Base-by-base conservation (phyloP, 2,113 vertebrate genomes). In the Pavo muticus region DNA sequence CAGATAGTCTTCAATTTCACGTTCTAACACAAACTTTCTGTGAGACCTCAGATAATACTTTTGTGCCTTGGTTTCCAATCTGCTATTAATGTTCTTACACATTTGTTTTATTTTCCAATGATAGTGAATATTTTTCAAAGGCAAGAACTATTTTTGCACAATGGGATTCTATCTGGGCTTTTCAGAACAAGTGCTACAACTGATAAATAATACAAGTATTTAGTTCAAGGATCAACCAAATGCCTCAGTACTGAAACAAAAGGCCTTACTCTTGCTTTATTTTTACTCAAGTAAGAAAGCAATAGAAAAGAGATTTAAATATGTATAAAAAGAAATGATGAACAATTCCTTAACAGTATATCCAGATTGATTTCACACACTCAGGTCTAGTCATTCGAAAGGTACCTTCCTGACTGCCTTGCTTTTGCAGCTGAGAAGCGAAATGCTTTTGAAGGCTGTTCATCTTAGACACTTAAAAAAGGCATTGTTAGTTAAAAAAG, bases 171-270 rank as follows among this genome's bases (percentile, higher is more conserved):
- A 12, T 80, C 72, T 90, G 76, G 40, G 37, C 52, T 74, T 84
- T 35, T 64, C 72, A 71, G 90, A 91, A 88, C 90, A 68, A 85
- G n/a, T 10, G 82, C 84, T 93, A 60, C 77, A 64, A 32, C 39
- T 67, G 68, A 88, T 91, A 92, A 93, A 71, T 95, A 64, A 6
- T 32, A 83, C 2, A 77, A 80, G 4, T 39, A 56, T 56, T 79
- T 65, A 76, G 82, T 95, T 94, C 91, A 94, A 94, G 95, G 71
- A 85, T 93, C 15, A 40, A 84, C 47, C 30, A 74, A 83, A 50
- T 2, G 8, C 37, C 25, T 59, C 27, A 88, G 13, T 16, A 68
- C 30, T 15, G 79, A 67, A 42, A 42, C 50, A 70, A 6, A 79
- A 54, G 64, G 4, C 12, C 35, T 79, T 40, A 17, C 2, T 77